These are phyloP conservation scores for Scarus forsteni DNA, from an alignment of 2,797 vertebrate genomes.

Conservation along the genomic window DNA sequence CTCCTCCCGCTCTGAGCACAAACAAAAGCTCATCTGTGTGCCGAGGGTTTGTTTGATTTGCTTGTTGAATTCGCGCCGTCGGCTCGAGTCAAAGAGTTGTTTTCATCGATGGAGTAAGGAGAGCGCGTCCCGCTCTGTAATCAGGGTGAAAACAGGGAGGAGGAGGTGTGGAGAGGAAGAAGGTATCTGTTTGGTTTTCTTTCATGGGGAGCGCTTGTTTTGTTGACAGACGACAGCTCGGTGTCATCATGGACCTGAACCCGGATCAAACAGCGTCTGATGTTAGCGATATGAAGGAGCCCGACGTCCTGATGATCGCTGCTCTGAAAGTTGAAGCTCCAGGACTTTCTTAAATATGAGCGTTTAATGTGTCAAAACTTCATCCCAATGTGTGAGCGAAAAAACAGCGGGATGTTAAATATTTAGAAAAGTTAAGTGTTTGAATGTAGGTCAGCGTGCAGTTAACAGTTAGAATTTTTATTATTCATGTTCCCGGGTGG, in stretches of 20 bases:
- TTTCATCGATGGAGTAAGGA: slow-evolving; percentile 27
- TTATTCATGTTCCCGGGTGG: background rate
- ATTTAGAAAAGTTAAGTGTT: background rate
- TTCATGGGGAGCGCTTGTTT: slow-evolving; percentile 19
- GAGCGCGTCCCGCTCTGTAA: slow-evolving; percentile 24
- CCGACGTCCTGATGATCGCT: too few relatives aligned
- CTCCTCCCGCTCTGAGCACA: background rate
- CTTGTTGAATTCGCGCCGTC: slow-evolving; percentile 20
- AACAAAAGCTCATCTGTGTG: slow-evolving; percentile 42
- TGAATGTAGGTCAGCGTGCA: background rate
- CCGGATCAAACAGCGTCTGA: slow-evolving; percentile 17
- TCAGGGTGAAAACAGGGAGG: slow-evolving; percentile 8
- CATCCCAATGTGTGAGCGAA: background rate
- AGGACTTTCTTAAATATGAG: background rate
- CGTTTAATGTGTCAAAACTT: background rate
- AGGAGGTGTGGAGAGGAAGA: slow-evolving; percentile 1
- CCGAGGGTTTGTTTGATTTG: slow-evolving; percentile 46
- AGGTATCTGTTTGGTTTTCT: slow-evolving; percentile 17
- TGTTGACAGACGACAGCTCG: slow-evolving; percentile 9
- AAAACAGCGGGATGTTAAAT: background rate
- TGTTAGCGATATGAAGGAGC: background rate
- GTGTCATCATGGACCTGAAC: slow-evolving; percentile 21
- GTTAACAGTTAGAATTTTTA: background rate
- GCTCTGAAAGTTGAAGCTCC: background rate
- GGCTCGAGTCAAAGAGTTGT: slow-evolving; percentile 46